Evolutionary conservation across 2,888 invertebrate species (phyloP).

Genomic region (Coecobrya sp.): DNA sequence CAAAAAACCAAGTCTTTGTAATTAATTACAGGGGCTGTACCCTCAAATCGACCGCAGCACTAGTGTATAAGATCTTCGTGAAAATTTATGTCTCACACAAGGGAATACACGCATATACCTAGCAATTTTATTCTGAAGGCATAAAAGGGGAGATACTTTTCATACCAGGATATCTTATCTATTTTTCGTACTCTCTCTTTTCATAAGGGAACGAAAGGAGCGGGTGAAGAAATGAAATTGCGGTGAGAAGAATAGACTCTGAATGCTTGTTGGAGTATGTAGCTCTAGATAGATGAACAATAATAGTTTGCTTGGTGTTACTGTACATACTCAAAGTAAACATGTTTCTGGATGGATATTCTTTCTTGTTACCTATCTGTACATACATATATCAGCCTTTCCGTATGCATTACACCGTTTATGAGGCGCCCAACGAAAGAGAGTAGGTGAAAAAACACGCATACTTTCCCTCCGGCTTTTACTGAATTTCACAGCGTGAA

Average conservation of each 20-base stretch:
- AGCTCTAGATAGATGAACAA: background rate
- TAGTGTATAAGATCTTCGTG: constrained; percentile 33
- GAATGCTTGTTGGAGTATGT: constrained; percentile 8
- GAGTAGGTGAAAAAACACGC: constrained; percentile 67
- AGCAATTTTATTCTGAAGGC: background rate
- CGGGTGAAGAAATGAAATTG: constrained; percentile 49
- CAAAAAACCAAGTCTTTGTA: constrained; percentile 77
- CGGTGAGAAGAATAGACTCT: constrained; percentile 36
- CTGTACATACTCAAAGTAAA: background rate
- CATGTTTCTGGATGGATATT: background rate
- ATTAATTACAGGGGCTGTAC: constrained; percentile 81
- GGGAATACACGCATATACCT: background rate
- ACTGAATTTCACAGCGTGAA: constrained; percentile 55
- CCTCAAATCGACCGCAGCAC: constrained; percentile 63
- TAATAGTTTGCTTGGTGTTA: constrained; percentile 25
- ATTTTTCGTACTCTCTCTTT: constrained; percentile 18
- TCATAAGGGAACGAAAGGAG: constrained; percentile 15
- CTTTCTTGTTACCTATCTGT: background rate
- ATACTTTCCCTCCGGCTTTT: constrained; percentile 76
- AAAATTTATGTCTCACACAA: constrained; percentile 63
- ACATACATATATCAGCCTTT: constrained; percentile 12
- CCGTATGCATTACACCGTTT: constrained; percentile 34
- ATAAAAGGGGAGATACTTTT: background rate
- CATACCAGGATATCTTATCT: constrained; percentile 60
- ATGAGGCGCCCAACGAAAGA: background rate